phyloP scores from a whole-genome alignment of 2,113 vertebrate genomes.

The Dromaius novaehollandiae region DNA sequence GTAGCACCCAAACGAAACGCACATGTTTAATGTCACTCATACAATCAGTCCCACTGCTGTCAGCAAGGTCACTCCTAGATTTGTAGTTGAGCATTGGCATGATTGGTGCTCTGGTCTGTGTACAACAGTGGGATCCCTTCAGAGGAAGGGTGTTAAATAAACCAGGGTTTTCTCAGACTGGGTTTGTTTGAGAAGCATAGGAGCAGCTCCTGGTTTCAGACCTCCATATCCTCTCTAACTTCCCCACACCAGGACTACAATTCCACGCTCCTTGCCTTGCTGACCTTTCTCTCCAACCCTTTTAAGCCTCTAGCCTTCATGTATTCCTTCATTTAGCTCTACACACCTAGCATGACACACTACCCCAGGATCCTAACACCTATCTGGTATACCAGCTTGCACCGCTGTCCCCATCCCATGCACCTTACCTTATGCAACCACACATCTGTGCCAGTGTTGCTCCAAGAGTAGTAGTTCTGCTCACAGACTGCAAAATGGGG shows the following conservation, averaged over 20 bases:
- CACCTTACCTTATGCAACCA: not conserved
- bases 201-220: not conserved
- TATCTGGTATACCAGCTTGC: not conserved
- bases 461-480: not conserved
- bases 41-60: not conserved
- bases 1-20: not conserved
- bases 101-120: not conserved
- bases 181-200: not conserved
- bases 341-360: not conserved
- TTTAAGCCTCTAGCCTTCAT: not conserved
- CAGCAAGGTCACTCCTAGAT: not conserved
- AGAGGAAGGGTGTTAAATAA: not conserved
- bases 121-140: not conserved
- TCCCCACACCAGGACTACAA: not conserved
- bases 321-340: not conserved
- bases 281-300: not conserved
- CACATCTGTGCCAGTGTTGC: not conserved
- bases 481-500: not conserved
- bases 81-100: not conserved
- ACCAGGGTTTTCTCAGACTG: not conserved
- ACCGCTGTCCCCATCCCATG: not conserved
- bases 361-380: not conserved
- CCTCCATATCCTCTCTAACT: not conserved
- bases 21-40: not conserved
- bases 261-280: fast-evolving